Conservation (phyloP, 1,140 invertebrate species). For the Papilio glaucus region DNA sequence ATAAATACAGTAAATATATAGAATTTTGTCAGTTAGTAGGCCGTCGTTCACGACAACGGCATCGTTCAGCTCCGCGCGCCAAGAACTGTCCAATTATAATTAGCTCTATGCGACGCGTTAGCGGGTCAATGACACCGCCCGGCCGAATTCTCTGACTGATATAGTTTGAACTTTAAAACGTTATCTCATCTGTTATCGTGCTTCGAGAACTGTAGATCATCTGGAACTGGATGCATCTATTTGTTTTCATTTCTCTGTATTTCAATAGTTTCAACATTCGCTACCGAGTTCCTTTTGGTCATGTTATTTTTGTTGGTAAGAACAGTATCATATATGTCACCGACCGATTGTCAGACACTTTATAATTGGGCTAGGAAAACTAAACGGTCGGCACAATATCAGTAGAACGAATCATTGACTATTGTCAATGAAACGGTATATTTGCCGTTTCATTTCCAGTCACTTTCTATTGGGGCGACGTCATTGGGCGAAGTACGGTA, state of each 20-base stretch:
- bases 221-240: not conserved
- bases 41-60: slow-evolving; percentile 46
- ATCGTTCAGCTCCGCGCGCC: slow-evolving; percentile 40
- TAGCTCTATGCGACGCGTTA: slow-evolving; percentile 72
- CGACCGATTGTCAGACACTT: too few relatives aligned
- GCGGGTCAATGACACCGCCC: slow-evolving; percentile 73
- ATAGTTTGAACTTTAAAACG: slow-evolving; percentile 48
- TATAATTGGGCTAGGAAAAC: too few relatives aligned
- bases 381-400: too few relatives aligned
- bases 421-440: too few relatives aligned
- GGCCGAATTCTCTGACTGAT: slow-evolving; percentile 43
- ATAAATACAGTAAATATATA: not conserved
- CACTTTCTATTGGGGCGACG: too few relatives aligned
- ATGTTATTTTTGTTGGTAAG: not conserved
- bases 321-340: too few relatives aligned
- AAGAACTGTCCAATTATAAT: slow-evolving; percentile 68
- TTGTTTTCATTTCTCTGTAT: slow-evolving; percentile 5
- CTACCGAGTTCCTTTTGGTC: not conserved
- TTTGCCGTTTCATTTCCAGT: too few relatives aligned
- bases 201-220: not conserved
- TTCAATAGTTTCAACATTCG: not conserved
- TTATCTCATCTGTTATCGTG: not conserved
- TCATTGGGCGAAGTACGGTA: too few relatives aligned
- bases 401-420: too few relatives aligned
- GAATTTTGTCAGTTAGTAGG: not conserved